These are phyloP conservation scores for Wasmannia auropunctata DNA, from an alignment of 1,140 invertebrate species.

Conservation along the genomic window DNA sequence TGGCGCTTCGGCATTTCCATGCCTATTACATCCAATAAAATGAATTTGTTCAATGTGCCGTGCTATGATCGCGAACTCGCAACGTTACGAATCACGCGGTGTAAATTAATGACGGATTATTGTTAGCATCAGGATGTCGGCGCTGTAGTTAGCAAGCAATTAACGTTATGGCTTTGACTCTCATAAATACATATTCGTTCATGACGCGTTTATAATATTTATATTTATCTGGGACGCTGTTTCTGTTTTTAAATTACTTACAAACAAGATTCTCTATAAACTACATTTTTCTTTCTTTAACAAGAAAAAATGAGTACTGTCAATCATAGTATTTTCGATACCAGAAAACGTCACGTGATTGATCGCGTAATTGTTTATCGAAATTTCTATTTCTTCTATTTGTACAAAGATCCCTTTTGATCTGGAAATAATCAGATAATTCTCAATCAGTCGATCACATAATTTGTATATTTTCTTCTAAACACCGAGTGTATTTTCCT, in stretches of 20 bases:
- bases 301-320: no score
- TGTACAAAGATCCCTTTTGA: no score
- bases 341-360: no score
- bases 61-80: background rate
- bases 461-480: background rate
- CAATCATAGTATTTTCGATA: no score
- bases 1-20: background rate
- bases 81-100: background rate
- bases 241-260: no score
- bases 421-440: no score
- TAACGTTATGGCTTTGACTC: background rate
- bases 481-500: background rate
- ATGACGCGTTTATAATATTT: slow-evolving; percentile 6
- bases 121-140: background rate
- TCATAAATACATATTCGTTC: background rate
- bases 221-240: background rate
- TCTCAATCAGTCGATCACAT: no score
- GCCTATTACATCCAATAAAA: slow-evolving; percentile 14
- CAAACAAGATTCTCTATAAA: no score
- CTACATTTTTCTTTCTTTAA: no score
- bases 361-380: no score
- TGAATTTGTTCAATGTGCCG: background rate
- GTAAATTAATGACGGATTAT: slow-evolving; percentile 16
- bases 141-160: slow-evolving; percentile 24
- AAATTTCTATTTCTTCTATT: no score